Base-by-base conservation (phyloP, 2,113 vertebrate genomes). In the Chascanopsetta lugubris region DNA sequence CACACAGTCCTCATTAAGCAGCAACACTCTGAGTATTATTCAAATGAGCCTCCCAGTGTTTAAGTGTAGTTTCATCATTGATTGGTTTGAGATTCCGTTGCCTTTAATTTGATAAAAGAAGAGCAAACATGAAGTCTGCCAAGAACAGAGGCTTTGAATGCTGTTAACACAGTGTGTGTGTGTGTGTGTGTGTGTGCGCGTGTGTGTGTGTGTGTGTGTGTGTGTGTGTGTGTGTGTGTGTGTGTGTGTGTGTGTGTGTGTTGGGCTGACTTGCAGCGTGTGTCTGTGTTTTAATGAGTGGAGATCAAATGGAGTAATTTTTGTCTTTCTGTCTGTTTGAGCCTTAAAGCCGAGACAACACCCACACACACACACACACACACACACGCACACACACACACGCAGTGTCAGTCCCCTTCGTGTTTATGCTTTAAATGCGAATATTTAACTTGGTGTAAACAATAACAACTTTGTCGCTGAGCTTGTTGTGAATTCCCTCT, bases 21-120 rank as follows among this genome's bases (percentile, higher is more conserved):
- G 15, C 53, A 54, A 46, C 47, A 42, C 58, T 69, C 27, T 46
- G 69, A 62, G 20, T 72, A 45, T 81, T 71, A 70, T 82, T 80
- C 25, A 69, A 72, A 79, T 74, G 61, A 77, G 66, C 63, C 62
- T 46, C 8, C 46, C 30, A 49, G 75, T 67, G 61, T 75, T 81
- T 79, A 64, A 72, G 40, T 66, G 60, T 29, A 56, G 77, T 82
- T 81, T 77, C 71, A 53, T 73, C 75, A 72, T 50, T 68, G 72
- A 85, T 79, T 72, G 57, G 65, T 79, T 74, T 66, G 47, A 72
- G 65, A 83, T 71, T 80, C 74, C 48, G 27, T 59, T 68, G 34
- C 66, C 20, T 72, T 67, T 85, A 85, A 78, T 83, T 78, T 79
- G 50, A 75, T 77, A 62, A 82, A 84, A 68, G 30, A 20, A 51